phyloP scores from a whole-genome alignment of 2,888 invertebrate species.

The Notodonta ziczac region DNA sequence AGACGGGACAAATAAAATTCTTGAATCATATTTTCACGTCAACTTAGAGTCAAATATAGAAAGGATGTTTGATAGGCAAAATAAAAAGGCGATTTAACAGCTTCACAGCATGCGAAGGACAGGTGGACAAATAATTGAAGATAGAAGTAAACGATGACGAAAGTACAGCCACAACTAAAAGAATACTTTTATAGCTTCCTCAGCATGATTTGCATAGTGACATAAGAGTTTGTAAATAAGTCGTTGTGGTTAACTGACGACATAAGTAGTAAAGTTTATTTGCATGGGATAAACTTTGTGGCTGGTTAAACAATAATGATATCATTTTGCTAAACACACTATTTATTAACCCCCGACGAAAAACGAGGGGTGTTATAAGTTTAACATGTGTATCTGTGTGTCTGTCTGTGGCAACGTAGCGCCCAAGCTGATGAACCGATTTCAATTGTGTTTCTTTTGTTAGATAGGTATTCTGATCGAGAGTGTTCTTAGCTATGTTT shows the following conservation, averaged over 20 bases:
- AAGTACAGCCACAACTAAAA: not conserved
- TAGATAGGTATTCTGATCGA: too few species aligned
- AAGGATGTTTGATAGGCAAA: not conserved
- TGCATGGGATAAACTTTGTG: not conserved
- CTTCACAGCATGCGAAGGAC: not conserved
- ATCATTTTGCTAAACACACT: too few species aligned
- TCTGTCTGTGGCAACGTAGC: too few species aligned
- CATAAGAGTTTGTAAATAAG: not conserved
- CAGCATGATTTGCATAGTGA: not conserved
- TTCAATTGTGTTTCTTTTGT: too few species aligned
- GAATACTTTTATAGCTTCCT: not conserved
- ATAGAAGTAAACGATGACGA: not conserved
- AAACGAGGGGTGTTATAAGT: too few species aligned
- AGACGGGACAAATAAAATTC: not conserved
- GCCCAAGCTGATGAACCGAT: too few species aligned
- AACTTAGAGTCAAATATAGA: not conserved
- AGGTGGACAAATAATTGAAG: too few species aligned
- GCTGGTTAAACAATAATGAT: not conserved
- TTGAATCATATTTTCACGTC: not conserved
- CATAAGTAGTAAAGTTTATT: not conserved
- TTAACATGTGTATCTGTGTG: too few species aligned
- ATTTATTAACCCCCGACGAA: too few species aligned
- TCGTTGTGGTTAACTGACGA: not conserved
- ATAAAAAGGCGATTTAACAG: not conserved
- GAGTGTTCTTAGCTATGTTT: too few species aligned